Conservation (phyloP, 2,888 invertebrate genomes). For the Helleia helle region DNA sequence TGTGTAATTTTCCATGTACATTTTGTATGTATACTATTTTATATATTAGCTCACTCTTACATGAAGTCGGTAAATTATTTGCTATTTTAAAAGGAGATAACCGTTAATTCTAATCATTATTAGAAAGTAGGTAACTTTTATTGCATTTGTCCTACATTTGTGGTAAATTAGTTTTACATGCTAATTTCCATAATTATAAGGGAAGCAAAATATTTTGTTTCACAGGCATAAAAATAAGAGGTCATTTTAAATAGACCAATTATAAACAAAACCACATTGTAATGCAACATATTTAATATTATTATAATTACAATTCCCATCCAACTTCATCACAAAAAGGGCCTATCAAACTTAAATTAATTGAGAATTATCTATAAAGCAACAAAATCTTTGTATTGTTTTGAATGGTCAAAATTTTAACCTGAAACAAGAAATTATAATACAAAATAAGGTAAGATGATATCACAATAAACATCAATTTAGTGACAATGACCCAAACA, state of each 20-base stretch:
- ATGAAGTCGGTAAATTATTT: too few relatives aligned
- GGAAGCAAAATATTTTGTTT: too few relatives aligned
- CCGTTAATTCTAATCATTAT: too few relatives aligned
- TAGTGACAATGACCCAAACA: conserved; percentile 7
- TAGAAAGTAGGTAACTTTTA: too few relatives aligned
- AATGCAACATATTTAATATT: conserved; percentile 56
- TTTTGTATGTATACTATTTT: too few relatives aligned
- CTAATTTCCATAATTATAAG: too few relatives aligned
- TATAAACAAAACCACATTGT: conserved; percentile 24
- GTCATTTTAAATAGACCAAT: background rate
- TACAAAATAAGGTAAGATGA: conserved; percentile 8
- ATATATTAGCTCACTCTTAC: too few relatives aligned
- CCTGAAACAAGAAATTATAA: conserved; percentile 6
- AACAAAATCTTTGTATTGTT: conserved; percentile 11
- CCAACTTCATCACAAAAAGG: conserved; percentile 39
- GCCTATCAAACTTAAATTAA: conserved; percentile 36
- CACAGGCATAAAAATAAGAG: too few relatives aligned
- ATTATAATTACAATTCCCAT: conserved; percentile 53
- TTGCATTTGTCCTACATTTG: too few relatives aligned
- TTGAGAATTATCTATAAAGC: conserved; percentile 31
- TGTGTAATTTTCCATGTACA: too few relatives aligned
- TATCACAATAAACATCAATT: conserved; percentile 9
- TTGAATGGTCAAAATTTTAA: conserved; percentile 8
- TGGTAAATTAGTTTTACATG: too few relatives aligned
- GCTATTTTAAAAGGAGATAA: too few relatives aligned